Percentiles rank a stretch among this genome's conserved stretches.
These are phyloP conservation scores for Aythya baeri DNA, from an alignment of 2,113 vertebrate genomes.

Conservation along the genomic window DNA sequence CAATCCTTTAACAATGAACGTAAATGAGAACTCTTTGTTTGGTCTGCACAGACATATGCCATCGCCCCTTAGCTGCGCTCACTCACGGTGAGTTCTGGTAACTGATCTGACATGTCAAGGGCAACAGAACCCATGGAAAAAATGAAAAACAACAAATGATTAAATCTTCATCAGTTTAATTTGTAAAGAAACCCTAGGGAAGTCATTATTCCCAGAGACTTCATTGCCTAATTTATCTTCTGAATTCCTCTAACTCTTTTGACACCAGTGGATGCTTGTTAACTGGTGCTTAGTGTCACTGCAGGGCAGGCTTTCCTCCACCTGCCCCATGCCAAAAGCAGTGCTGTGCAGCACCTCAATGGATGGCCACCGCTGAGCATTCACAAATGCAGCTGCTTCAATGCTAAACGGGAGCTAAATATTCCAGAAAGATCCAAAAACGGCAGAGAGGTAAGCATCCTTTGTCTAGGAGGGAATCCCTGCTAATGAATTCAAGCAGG, in stretches of 20 bases:
- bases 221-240: constrained; percentile 69
- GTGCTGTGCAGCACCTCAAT: not conserved
- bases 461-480: not conserved
- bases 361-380: not conserved
- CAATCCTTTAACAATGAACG: not conserved
- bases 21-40: constrained; percentile 52
- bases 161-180: constrained; percentile 72
- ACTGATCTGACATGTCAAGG: constrained; percentile 38
- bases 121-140: constrained; percentile 42
- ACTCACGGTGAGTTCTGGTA: constrained; percentile 16
- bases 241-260: constrained; percentile 18
- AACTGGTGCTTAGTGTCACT: not conserved
- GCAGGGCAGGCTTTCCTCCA: not conserved
- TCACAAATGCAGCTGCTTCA: not conserved
- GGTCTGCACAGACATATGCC: constrained; percentile 17
- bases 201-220: constrained; percentile 56
- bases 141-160: not conserved
- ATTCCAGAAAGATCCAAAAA: not conserved
- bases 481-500: not conserved
- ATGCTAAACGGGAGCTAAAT: not conserved
- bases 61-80: constrained; percentile 1
- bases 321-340: not conserved
- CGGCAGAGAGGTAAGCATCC: not conserved
- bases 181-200: constrained; percentile 59
- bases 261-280: constrained; percentile 37